Evolutionary conservation across 2,113 vertebrate species (phyloP).

Genomic region (Alexandromys fortis): DNA sequence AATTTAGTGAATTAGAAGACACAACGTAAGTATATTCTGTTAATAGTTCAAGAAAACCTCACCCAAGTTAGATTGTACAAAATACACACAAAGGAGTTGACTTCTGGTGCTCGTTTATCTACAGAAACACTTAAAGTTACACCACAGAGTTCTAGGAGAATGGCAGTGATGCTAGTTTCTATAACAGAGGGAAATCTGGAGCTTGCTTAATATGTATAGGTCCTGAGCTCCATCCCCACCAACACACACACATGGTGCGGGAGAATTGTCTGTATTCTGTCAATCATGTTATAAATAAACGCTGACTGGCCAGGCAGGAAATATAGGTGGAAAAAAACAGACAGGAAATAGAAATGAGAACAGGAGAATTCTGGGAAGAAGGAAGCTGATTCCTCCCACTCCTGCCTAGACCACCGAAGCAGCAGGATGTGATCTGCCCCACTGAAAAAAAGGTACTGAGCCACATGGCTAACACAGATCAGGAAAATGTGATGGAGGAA

Average conservation of each 20-base stretch:
- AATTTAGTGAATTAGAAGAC: slow-evolving; percentile 39
- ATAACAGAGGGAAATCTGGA: neutral
- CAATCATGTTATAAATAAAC: too few species aligned
- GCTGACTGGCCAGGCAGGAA: too few species aligned
- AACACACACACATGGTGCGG: neutral
- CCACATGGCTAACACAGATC: too few species aligned
- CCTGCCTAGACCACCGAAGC: too few species aligned
- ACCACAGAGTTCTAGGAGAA: neutral
- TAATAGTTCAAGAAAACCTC: neutral
- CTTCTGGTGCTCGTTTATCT: slow-evolving; percentile 6
- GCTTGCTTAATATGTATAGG: neutral
- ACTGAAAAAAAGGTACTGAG: too few species aligned
- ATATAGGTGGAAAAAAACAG: too few species aligned
- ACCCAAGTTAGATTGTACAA: neutral
- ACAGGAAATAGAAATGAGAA: too few species aligned
- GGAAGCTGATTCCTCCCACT: too few species aligned
- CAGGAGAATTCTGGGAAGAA: too few species aligned
- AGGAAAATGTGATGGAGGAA: too few species aligned
- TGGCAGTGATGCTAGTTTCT: neutral
- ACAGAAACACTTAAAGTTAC: neutral
- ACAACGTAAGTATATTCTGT: neutral
- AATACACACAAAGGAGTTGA: neutral
- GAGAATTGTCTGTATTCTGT: too few species aligned
- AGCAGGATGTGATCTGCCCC: too few species aligned
- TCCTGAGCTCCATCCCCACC: neutral